phyloP scores from a whole-genome alignment of 1,140 invertebrate genomes.

The Leptinotarsa undecemlineata region DNA sequence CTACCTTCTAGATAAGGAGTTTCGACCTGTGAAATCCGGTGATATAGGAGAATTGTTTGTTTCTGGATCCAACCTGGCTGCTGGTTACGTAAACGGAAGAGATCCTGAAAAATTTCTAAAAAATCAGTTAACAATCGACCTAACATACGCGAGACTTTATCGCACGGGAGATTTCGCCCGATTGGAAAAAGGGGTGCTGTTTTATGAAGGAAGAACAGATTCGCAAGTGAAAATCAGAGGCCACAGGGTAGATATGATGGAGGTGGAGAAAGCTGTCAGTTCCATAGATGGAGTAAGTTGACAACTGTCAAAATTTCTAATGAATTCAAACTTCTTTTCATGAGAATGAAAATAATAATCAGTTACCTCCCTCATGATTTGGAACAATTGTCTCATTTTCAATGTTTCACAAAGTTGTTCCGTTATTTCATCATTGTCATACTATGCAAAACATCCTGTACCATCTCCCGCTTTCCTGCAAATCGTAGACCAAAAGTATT shows the following conservation, averaged over 20 bases:
- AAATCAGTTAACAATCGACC: conserved; percentile 71
- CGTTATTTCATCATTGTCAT: too few species aligned
- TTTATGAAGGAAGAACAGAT: conserved; percentile 83
- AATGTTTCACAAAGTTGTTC: too few species aligned
- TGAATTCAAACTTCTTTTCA: too few species aligned
- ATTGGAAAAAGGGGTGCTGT: conserved; percentile 68
- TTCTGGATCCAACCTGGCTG: conserved; percentile 74
- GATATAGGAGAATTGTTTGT: conserved; percentile 80
- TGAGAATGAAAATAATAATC: too few species aligned
- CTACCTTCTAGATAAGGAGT: conserved; percentile 75
- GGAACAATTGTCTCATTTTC: too few species aligned
- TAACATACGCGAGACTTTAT: conserved; percentile 63
- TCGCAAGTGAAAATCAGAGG: conserved; percentile 87
- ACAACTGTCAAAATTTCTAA: neutral
- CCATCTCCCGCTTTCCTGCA: too few species aligned
- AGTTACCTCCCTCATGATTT: too few species aligned
- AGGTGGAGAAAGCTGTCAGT: conserved; percentile 74
- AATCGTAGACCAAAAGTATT: too few species aligned
- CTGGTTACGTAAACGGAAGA: conserved; percentile 76
- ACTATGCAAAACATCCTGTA: too few species aligned
- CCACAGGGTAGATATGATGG: conserved; percentile 80
- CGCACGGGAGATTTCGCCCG: conserved; percentile 82
- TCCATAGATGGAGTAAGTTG: conserved; percentile 62
- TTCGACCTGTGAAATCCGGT: conserved; percentile 67
- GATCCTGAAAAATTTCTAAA: conserved; percentile 73